Base-by-base conservation (phyloP, 2,888 invertebrate species). In the Eristalis tenax region DNA sequence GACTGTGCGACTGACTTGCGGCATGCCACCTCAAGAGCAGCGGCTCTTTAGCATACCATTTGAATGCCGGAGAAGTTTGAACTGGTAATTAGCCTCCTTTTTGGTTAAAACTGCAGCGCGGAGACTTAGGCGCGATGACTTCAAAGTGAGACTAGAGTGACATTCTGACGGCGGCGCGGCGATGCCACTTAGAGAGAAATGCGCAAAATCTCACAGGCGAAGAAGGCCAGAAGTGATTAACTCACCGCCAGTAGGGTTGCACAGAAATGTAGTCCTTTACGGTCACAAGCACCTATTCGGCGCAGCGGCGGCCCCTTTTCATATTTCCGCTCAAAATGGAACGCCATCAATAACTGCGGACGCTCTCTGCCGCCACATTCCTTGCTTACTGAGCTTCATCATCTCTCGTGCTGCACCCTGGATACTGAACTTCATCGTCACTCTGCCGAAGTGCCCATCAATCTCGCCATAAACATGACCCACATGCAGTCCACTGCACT, bases 11-110 rank as follows among this genome's bases (percentile, higher is more conserved):
- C 32, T 32, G 35, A 59, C n/a, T 6, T n/a, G 50, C 50, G 50
- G 50, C 50, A 18, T 18, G 50, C 57, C 23, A 69, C 50, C 74
- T 69, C 69, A 56, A 63, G 61, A 50, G 74, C 22, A 22, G 22
- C 5, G 15, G 26, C 2, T 64, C 68, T 13, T 65, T 22, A 43
- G 64, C 50, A 50, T 50, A 50, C 50, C 50, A 18, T 18, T 50
- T 18, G 50, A 5, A 50, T 50, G 50, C 50, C 50, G 18, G 1
- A 4, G 38, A 13, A 11, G 38, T 38, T 38, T 38, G 38, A 11
- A 18, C 18, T 18, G 18, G 50, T 50, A 50, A 50, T 50, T 50
- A 50, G 50, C 50, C 50, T 50, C 50, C 50, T 50, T 50, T 50
- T 50, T 50, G 50, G 50, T 18, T 50, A 50, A 8, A 50, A 50